Evolutionary conservation across 2,113 vertebrate species (phyloP), one percentile per base, ranked within the genome.

Genomic region (Lepus europaeus): DNA sequence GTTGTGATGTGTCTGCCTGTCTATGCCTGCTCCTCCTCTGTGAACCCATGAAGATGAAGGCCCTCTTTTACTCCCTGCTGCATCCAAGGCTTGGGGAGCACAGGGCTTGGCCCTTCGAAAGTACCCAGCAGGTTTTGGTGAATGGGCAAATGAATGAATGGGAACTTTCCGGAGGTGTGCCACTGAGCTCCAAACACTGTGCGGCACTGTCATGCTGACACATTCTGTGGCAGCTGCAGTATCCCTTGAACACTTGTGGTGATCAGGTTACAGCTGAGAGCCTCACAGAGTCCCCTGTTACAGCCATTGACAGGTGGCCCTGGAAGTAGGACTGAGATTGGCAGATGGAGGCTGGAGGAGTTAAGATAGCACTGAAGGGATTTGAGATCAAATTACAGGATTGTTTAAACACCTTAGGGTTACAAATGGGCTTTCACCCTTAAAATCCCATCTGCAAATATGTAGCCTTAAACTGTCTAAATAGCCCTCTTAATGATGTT

Each of bases 361-460:
- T 88, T 90, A 86, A 93, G 78, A 83, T 31, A 83, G 64, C 68
- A 73, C 61, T 20, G 36, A 39, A 77, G 66, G 66, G 49, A 93
- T 92, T 8, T 76, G 73, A 96, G 90, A 89, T 92, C 92, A 96
- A 96, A 93, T 92, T 96, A 73, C 93, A 91, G 66, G 64, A 56
- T 91, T 95, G 76, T 96, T 94, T 93, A 93, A 96, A 94, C 64
- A 95, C 88, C 79, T 87, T 86, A 82, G 59, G 74, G 90, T 94
- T 88, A 94, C 90, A 95, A 96, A 95, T 95, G 95, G 70, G 77
- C 82, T 92, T 91, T 95, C 69, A 82, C 73, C 82, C 94, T 83
- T 97, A 92, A 94, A 97, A 95, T 92, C 89, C 87, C 74, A 89
- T 93, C 86, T 92, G 89, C 89, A 95, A 95, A 97, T 89, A 95